These are phyloP conservation scores for Adelosebastes latens DNA, from an alignment of 2,797 vertebrate genomes.

Conservation along the genomic window DNA sequence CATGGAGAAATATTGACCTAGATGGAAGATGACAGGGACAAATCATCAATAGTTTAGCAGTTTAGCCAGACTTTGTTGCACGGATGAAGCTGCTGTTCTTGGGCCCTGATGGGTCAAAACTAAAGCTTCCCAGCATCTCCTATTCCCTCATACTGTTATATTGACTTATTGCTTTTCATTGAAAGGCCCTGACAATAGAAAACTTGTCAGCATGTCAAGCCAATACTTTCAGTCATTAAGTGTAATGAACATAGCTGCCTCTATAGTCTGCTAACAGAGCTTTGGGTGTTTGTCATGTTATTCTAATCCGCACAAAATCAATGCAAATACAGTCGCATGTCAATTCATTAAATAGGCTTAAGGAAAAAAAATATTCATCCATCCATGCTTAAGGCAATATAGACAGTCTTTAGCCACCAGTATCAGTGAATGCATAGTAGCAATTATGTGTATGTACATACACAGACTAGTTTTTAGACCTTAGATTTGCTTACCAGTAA, in stretches of 20 bases:
- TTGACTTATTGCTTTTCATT: neutral
- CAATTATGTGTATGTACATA: neutral
- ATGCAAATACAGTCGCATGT: neutral
- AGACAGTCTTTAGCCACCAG: neutral
- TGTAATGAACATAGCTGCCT: neutral
- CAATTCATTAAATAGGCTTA: neutral
- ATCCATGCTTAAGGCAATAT: neutral
- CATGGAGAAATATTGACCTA: neutral
- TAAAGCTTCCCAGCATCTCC: neutral
- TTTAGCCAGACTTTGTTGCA: neutral
- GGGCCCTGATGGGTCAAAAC: neutral
- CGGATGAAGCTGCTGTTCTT: neutral
- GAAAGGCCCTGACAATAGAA: neutral
- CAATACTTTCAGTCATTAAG: neutral
- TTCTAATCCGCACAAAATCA: neutral
- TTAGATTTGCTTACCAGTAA: neutral
- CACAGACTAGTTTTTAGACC: neutral
- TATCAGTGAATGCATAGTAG: neutral
- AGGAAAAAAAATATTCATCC: neutral
- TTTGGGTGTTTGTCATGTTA: neutral
- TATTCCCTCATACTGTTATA: neutral
- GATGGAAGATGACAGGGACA: neutral
- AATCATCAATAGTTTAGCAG: neutral
- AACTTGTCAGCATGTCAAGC: neutral
- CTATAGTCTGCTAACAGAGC: neutral